phyloP scores from a whole-genome alignment of 2,113 vertebrate genomes.

The Cacatua alba region DNA sequence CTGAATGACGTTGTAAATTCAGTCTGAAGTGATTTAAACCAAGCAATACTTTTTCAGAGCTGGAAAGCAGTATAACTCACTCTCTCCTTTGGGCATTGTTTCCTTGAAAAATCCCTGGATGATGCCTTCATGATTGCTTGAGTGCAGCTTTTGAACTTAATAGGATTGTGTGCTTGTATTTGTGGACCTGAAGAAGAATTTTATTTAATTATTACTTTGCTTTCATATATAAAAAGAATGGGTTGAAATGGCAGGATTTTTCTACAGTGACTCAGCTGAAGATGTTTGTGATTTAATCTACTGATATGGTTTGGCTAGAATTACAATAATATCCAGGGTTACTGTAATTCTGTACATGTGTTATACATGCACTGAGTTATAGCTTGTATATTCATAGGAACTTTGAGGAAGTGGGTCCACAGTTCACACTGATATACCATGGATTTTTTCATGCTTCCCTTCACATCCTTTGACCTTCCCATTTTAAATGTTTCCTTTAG shows the following conservation, averaged over 20 bases:
- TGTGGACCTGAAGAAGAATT: not conserved
- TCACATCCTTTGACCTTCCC: not conserved
- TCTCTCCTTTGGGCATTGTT: not conserved
- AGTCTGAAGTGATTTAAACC: not conserved
- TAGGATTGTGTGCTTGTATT: not conserved
- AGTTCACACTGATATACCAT: not conserved
- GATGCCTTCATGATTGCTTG: not conserved
- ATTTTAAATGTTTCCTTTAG: not conserved
- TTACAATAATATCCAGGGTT: not conserved
- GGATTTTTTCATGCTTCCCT: not conserved
- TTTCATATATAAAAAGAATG: not conserved
- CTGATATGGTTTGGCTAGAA: not conserved
- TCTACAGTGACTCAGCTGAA: not conserved
- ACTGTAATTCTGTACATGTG: not conserved
- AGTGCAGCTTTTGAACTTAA: not conserved
- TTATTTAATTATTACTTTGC: not conserved
- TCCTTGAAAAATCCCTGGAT: not conserved
- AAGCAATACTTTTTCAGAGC: not conserved
- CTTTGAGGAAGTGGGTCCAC: not conserved
- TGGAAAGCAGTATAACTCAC: not conserved
- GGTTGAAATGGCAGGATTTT: not conserved
- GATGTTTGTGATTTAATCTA: not conserved
- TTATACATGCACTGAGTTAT: not conserved
- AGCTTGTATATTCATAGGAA: not conserved
- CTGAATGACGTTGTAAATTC: conserved; percentile 27